A percentile compares a stretch with the other conserved stretches of the same genome.
Evolutionary conservation across 2,888 invertebrate genomes (phyloP).

Genomic region (Ischnura elegans): DNA sequence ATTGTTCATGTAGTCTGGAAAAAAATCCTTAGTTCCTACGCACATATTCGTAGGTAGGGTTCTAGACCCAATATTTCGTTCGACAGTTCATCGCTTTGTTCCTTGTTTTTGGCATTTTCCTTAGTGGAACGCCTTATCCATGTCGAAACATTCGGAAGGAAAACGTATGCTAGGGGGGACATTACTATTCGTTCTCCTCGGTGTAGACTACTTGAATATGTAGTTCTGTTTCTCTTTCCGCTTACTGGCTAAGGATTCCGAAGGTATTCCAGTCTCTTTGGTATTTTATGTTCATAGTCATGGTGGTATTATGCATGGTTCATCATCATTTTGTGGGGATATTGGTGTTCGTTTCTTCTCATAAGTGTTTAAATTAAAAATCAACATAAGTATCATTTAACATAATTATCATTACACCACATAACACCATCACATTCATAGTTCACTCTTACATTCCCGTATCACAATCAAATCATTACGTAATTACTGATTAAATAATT

Average conservation of each 20-base stretch:
- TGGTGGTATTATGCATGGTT: neutral
- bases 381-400: neutral
- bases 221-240: neutral
- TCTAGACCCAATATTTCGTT: neutral
- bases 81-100: neutral
- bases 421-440: neutral
- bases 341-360: neutral
- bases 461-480: neutral
- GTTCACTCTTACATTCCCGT: neutral
- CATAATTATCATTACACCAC: neutral
- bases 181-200: neutral
- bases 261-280: neutral
- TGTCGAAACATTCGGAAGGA: neutral
- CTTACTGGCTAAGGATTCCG: neutral
- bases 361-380: neutral
- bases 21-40: neutral
- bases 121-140: slow-evolving; percentile 54
- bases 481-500: neutral
- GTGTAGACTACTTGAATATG: neutral
- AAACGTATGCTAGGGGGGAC: neutral
- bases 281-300: neutral
- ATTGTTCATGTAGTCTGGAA: too few species aligned
- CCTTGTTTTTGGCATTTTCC: neutral
- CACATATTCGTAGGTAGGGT: neutral
- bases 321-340: neutral